These are phyloP conservation scores for Bubo scandiacus DNA, from an alignment of 2,113 vertebrate genomes.

Conservation along the genomic window DNA sequence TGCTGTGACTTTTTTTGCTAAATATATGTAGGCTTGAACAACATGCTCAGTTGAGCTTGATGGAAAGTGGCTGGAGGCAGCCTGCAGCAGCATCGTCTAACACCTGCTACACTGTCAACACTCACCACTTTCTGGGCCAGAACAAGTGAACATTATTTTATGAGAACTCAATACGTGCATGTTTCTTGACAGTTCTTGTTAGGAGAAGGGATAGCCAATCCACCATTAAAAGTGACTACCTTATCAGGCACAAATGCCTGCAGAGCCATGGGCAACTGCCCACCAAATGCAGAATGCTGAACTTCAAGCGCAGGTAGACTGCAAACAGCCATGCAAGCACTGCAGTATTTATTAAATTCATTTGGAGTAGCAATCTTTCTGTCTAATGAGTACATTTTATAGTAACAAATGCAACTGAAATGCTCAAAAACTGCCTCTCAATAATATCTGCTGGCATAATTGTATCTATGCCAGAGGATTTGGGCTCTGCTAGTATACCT, in stretches of 20 bases:
- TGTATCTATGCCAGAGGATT: neutral
- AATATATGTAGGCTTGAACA: neutral
- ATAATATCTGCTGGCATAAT: neutral
- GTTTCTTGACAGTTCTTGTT: neutral
- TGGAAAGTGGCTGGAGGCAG: neutral
- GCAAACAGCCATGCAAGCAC: neutral
- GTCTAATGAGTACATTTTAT: neutral
- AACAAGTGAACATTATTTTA: neutral
- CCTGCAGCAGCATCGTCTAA: neutral
- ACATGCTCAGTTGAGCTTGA: neutral
- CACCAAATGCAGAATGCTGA: neutral
- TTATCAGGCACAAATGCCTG: neutral
- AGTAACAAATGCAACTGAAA: neutral
- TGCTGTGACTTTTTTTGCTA: neutral
- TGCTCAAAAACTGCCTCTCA: neutral
- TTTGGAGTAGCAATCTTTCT: neutral
- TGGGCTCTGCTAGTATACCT: neutral
- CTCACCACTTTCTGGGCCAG: neutral
- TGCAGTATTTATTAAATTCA: neutral
- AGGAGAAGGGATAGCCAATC: neutral
- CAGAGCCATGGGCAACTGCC: neutral
- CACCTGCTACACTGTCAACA: neutral
- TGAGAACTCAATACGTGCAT: neutral
- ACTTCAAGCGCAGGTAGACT: neutral
- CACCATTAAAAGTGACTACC: neutral